Conservation (phyloP, 2,888 invertebrate genomes). For the Drosophila barbarae region DNA sequence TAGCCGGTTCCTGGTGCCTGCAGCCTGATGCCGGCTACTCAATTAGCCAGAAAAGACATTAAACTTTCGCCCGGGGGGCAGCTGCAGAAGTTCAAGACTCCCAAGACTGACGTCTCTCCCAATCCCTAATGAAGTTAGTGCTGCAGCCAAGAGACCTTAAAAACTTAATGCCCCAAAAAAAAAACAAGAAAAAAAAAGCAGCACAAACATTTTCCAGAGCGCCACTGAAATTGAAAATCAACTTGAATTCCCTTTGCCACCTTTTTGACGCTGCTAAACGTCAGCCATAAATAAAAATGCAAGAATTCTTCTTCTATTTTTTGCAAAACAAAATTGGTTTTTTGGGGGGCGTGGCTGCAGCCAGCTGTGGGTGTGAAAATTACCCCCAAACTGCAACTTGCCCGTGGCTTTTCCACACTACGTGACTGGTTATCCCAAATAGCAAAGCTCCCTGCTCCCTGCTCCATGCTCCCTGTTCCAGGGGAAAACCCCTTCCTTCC, state of each 20-base stretch:
- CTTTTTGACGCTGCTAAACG: conserved; percentile 54
- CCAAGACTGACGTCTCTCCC: conserved; percentile 27
- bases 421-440: conserved; percentile 59
- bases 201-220: conserved; percentile 43
- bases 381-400: conserved; percentile 32
- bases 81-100: conserved; percentile 46
- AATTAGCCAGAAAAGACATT: conserved; percentile 72
- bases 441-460: neutral
- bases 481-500: conserved; percentile 5
- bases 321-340: conserved; percentile 61
- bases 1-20: neutral
- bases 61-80: conserved; percentile 59
- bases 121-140: conserved; percentile 59
- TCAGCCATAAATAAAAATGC: conserved; percentile 69
- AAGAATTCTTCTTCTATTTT: conserved; percentile 48
- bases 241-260: conserved; percentile 22
- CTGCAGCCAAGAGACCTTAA: conserved; percentile 16
- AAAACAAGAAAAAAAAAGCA: neutral
- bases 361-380: conserved; percentile 8
- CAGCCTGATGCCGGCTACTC: conserved; percentile 51
- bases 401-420: conserved; percentile 47
- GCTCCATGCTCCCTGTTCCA: neutral
- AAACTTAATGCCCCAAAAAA: conserved; percentile 35
- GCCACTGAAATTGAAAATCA: conserved; percentile 68
- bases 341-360: conserved; percentile 11